phyloP scores from a whole-genome alignment of 1,140 invertebrate species.

The Aphaenogaster floridana region DNA sequence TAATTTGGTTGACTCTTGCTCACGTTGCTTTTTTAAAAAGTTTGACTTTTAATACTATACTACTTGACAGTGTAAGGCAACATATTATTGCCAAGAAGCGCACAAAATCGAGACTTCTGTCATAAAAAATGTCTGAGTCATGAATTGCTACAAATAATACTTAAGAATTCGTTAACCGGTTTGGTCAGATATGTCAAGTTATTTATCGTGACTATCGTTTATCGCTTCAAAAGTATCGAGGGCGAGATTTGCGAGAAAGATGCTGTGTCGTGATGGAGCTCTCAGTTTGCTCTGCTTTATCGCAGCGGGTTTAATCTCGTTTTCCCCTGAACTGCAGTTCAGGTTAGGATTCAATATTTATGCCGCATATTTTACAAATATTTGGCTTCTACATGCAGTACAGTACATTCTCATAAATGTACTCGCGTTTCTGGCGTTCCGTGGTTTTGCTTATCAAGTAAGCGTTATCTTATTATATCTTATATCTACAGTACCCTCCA shows the following conservation, averaged over 20 bases:
- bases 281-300: slow-evolving; percentile 77
- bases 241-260: slow-evolving; percentile 44
- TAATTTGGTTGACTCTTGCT: neutral
- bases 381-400: slow-evolving; percentile 74
- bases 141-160: neutral
- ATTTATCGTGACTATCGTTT: neutral
- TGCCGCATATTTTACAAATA: slow-evolving; percentile 68
- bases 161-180: neutral
- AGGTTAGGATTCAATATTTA: slow-evolving; percentile 75
- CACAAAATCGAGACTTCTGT: neutral
- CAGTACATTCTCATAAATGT: slow-evolving; percentile 76
- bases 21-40: neutral
- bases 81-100: neutral
- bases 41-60: neutral
- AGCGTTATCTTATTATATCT: neutral
- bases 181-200: neutral
- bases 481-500: neutral
- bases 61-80: neutral
- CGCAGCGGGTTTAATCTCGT: slow-evolving; percentile 61
- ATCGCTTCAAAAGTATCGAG: neutral
- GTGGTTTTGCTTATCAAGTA: slow-evolving; percentile 78
- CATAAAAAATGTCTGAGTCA: neutral
- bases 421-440: slow-evolving; percentile 67
- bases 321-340: slow-evolving; percentile 74
- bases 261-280: slow-evolving; percentile 76